A percentile compares a stretch with the other conserved stretches of the same genome.
phyloP scores from a whole-genome alignment of 2,113 vertebrate species.

The Synchiropus splendidus region DNA sequence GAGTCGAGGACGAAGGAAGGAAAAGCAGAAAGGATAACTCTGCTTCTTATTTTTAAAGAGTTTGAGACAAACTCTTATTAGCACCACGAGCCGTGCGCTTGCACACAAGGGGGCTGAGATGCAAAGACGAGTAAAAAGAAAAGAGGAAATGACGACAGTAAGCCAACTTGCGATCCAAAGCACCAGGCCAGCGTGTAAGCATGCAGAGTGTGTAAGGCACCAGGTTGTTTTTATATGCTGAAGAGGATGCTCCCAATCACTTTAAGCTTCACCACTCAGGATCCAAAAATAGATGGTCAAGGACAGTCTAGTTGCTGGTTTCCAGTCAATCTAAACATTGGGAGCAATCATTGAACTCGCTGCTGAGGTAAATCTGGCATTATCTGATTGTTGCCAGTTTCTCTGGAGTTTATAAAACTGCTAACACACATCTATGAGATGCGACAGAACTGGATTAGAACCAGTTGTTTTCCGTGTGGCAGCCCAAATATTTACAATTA shows the following conservation, averaged over 20 bases:
- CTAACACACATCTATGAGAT: constrained; percentile 65
- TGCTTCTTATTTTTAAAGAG: constrained; percentile 23
- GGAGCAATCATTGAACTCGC: constrained; percentile 47
- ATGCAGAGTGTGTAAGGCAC: constrained; percentile 76
- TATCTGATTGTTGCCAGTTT: constrained; percentile 64
- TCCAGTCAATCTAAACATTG: constrained; percentile 56
- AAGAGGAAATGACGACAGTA: constrained; percentile 18
- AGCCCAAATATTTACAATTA: constrained; percentile 59
- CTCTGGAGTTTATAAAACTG: constrained; percentile 62
- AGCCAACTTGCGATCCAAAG: constrained; percentile 68
- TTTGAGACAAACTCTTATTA: constrained; percentile 34
- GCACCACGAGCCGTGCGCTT: constrained; percentile 56
- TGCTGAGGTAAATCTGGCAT: constrained; percentile 58
- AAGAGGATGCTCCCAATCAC: constrained; percentile 67
- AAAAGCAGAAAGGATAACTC: constrained; percentile 37
- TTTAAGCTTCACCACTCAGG: constrained; percentile 51
- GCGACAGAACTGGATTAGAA: constrained; percentile 53
- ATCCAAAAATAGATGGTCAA: constrained; percentile 53
- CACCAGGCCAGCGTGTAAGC: constrained; percentile 75
- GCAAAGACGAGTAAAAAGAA: constrained; percentile 25
- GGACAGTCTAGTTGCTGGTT: constrained; percentile 61
- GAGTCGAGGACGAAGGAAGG: constrained; percentile 26
- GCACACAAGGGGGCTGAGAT: constrained; percentile 51
- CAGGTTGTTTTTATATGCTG: constrained; percentile 71
- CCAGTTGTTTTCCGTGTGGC: constrained; percentile 55